Conservation (phyloP, 2,888 invertebrate species). For the Hydrotaea diabolus region DNA sequence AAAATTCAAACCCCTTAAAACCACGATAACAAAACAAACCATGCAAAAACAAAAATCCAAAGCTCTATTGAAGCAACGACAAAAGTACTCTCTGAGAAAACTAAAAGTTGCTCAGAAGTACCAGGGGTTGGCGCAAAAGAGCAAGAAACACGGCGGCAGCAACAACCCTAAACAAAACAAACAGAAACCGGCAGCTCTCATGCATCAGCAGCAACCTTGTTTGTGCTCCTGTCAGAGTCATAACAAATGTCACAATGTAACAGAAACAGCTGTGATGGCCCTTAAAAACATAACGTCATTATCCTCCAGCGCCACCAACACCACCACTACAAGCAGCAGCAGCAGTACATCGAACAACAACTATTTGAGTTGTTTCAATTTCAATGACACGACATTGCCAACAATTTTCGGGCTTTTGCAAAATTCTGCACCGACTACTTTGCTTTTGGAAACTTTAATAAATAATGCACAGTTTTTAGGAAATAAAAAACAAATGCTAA, state of each 20-base stretch:
- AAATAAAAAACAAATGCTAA: conserved; percentile 36
- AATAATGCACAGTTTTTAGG: conserved; percentile 52
- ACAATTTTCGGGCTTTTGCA: conserved; percentile 50
- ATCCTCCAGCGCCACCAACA: conserved; percentile 6
- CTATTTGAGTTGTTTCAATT: conserved; percentile 28
- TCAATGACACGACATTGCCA: conserved; percentile 35
- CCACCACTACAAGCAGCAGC: background rate
- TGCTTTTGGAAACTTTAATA: conserved; percentile 54
- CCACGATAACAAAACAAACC: conserved; percentile 30
- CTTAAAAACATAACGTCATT: conserved; percentile 41
- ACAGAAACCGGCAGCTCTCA: conserved; percentile 13
- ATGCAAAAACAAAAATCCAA: conserved; percentile 43
- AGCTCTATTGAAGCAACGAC: conserved; percentile 29
- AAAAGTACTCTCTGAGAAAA: conserved; percentile 42
- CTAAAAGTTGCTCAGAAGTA: conserved; percentile 38
- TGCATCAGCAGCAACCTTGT: conserved; percentile 40
- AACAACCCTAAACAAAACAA: conserved; percentile 29
- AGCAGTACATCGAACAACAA: conserved; percentile 5
- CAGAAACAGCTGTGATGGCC: conserved; percentile 32
- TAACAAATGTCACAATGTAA: conserved; percentile 23
- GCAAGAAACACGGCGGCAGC: background rate
- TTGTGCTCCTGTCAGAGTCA: conserved; percentile 50
- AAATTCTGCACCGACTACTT: conserved; percentile 38
- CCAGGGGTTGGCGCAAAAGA: conserved; percentile 22
- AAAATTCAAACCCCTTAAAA: conserved; percentile 78